Percentiles rank a stretch among this genome's conserved stretches.
Conservation (phyloP, 23 tunicate genomes). For the Botrylloides violaceus region DNA sequence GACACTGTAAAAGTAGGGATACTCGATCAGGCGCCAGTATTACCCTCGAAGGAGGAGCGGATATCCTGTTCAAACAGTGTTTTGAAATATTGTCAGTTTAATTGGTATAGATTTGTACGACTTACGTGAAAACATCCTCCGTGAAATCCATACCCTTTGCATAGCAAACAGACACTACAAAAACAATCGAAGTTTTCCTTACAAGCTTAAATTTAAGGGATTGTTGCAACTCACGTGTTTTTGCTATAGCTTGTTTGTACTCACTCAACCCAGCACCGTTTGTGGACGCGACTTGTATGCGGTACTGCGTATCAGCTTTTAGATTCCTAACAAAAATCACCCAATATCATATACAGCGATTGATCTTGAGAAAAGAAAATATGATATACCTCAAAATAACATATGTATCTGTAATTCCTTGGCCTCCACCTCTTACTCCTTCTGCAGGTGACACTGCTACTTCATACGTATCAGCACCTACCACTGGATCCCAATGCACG, state of each 20-base stretch:
- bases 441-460: slow-evolving; percentile 38
- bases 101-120: too few species aligned
- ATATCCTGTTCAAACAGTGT: too few species aligned
- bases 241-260: slow-evolving; percentile 22
- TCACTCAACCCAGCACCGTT: slow-evolving; percentile 66
- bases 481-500: slow-evolving; percentile 85
- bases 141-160: slow-evolving; percentile 52
- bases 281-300: slow-evolving; percentile 52
- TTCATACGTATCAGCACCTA: slow-evolving; percentile 51
- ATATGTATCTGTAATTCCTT: slow-evolving; percentile 43
- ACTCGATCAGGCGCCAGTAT: too few species aligned
- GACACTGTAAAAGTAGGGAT: too few species aligned
- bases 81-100: too few species aligned
- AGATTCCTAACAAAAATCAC: slow-evolving; percentile 25
- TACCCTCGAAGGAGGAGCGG: too few species aligned
- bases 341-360: neutral
- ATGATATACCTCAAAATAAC: slow-evolving; percentile 38
- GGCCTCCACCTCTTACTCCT: slow-evolving; percentile 25
- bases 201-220: too few species aligned
- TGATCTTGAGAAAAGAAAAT: neutral
- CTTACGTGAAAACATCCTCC: slow-evolving; percentile 56
- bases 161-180: slow-evolving; percentile 78
- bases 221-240: slow-evolving; percentile 53
- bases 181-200: too few species aligned
- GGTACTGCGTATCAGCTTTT: slow-evolving; percentile 61